A percentile compares a stretch with the other conserved stretches of the same genome.
These are phyloP conservation scores for Spondyliosoma cantharus DNA, from an alignment of 2,797 vertebrate species.

Conservation along the genomic window DNA sequence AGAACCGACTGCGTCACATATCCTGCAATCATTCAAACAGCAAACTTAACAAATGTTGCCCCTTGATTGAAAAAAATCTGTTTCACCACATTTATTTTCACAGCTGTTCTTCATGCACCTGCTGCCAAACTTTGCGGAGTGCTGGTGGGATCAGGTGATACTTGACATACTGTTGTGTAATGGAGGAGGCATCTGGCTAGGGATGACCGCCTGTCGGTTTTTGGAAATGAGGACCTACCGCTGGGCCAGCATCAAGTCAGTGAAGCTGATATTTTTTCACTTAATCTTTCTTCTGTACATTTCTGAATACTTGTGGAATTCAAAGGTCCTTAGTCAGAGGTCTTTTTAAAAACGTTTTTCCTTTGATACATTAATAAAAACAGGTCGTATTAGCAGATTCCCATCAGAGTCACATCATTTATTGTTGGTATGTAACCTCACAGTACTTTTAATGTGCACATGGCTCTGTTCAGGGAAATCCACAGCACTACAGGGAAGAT, in stretches of 20 bases:
- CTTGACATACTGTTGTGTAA: slow-evolving; percentile 98
- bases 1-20: neutral
- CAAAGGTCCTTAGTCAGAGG: neutral
- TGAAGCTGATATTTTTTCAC: neutral
- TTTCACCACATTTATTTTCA: neutral
- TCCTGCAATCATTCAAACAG: neutral
- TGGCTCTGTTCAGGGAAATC: slow-evolving; percentile 88
- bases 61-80: neutral
- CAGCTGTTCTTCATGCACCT: slow-evolving; percentile 99
- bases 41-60: neutral
- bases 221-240: slow-evolving; percentile 97
- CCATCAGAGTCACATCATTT: neutral
- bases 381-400: no score
- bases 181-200: slow-evolving; percentile 97
- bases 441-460: neutral
- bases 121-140: slow-evolving; percentile 97
- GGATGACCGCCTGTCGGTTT: slow-evolving; percentile 94
- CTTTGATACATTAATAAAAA: no score
- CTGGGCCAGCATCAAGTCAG: slow-evolving; percentile 98
- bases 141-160: slow-evolving; percentile 99
- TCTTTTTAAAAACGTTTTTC: neutral
- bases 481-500: slow-evolving; percentile 96
- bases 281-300: neutral
- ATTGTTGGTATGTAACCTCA: slow-evolving; percentile 7
- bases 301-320: neutral